These are phyloP conservation scores for Encarsia formosa DNA, from an alignment of 2,888 invertebrate species.

Conservation along the genomic window DNA sequence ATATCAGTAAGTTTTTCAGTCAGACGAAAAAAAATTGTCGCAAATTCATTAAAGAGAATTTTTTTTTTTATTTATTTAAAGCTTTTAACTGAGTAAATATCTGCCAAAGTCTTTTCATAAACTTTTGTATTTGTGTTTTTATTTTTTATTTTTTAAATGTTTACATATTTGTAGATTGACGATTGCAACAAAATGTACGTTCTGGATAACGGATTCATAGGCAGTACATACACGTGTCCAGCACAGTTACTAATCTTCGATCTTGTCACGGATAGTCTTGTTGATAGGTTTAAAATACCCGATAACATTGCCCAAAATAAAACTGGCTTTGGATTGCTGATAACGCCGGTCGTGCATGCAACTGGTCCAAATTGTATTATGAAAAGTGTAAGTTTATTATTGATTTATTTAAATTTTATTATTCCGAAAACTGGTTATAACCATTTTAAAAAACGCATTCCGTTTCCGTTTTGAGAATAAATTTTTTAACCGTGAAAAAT, in stretches of 20 bases:
- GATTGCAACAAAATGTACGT: constrained; percentile 4
- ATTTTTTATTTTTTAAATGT: not conserved
- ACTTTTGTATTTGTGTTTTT: too few relatives aligned
- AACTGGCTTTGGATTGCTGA: constrained; percentile 27
- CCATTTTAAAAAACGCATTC: too few relatives aligned
- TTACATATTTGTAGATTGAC: constrained; percentile 38
- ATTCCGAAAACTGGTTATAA: too few relatives aligned
- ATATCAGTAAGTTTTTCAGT: too few relatives aligned
- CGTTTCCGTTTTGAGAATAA: too few relatives aligned
- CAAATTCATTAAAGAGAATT: too few relatives aligned
- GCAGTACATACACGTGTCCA: constrained; percentile 58
- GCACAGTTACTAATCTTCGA: constrained; percentile 72
- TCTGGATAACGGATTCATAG: constrained; percentile 57
- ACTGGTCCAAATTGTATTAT: constrained; percentile 18
- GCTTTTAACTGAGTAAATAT: too few relatives aligned
- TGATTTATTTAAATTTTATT: too few relatives aligned
- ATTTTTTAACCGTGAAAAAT: too few relatives aligned
- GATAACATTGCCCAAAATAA: constrained; percentile 23
- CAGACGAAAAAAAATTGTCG: too few relatives aligned
- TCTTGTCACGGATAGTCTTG: constrained; percentile 52
- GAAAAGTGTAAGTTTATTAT: not conserved
- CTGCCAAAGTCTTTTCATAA: too few relatives aligned
- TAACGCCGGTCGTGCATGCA: constrained; percentile 35
- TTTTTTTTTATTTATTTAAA: too few relatives aligned
- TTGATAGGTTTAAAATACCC: constrained; percentile 34